Percentiles rank a stretch among this genome's conserved stretches.
phyloP scores from a whole-genome alignment of 1,140 invertebrate genomes.

The Drosophila setifemur region DNA sequence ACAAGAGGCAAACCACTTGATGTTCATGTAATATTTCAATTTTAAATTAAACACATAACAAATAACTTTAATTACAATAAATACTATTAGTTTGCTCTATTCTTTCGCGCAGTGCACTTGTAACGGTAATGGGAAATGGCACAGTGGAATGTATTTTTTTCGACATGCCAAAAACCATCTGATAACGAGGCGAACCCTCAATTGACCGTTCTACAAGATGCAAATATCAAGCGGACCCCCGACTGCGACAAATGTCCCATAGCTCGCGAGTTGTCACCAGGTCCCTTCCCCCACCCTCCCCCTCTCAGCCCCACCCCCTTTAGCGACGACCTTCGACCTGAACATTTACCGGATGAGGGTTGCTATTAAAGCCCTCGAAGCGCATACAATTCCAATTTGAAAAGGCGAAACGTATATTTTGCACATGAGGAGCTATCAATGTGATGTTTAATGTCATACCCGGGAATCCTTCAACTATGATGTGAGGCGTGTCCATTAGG shows the following conservation, averaged over 20 bases:
- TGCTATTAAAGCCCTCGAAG: slow-evolving; percentile 26
- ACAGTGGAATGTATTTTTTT: slow-evolving; percentile 27
- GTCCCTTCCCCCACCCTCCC: not conserved
- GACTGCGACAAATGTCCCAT: slow-evolving; percentile 27
- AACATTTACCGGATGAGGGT: slow-evolving; percentile 30
- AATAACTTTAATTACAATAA: too few species aligned
- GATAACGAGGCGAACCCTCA: slow-evolving; percentile 42
- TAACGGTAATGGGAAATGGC: slow-evolving; percentile 34
- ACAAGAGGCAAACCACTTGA: too few species aligned
- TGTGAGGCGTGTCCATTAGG: slow-evolving; percentile 33
- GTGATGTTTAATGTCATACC: slow-evolving; percentile 37
- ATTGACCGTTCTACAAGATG: slow-evolving; percentile 41
- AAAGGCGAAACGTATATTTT: slow-evolving; percentile 27
- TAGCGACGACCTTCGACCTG: slow-evolving; percentile 6
- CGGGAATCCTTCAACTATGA: slow-evolving; percentile 34
- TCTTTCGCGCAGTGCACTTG: not conserved
- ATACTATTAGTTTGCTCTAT: too few species aligned
- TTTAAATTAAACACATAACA: too few species aligned
- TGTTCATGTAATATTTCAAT: too few species aligned
- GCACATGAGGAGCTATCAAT: slow-evolving; percentile 44
- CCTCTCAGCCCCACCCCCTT: not conserved
- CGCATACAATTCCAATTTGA: slow-evolving; percentile 38
- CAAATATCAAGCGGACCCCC: slow-evolving; percentile 37
- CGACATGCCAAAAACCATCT: slow-evolving; percentile 39
- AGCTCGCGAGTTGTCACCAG: slow-evolving; percentile 33